Conservation (phyloP, 2,113 vertebrate species). For the Dicrurus megarhynchus region DNA sequence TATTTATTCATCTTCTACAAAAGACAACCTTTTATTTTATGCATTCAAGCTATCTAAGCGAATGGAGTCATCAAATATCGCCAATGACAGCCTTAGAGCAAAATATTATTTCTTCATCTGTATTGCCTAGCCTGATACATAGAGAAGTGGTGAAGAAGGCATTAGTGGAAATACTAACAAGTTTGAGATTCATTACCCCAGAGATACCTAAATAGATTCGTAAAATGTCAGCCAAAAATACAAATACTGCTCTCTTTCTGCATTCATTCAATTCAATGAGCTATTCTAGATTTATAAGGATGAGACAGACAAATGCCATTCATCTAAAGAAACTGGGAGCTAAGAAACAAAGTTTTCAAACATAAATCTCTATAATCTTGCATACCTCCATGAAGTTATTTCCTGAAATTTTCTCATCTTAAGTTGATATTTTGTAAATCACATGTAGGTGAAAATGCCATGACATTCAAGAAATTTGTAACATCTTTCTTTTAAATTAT, state of each 20-base stretch:
- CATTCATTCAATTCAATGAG: not conserved
- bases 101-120: not conserved
- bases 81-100: not conserved
- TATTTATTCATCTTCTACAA: not conserved
- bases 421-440: not conserved
- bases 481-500: not conserved
- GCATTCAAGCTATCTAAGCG: not conserved
- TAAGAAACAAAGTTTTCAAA: not conserved
- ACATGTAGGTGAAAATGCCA: not conserved
- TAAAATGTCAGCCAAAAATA: not conserved
- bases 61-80: not conserved
- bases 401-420: not conserved
- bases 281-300: not conserved
- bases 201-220: not conserved
- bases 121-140: not conserved
- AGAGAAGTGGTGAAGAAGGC: not conserved
- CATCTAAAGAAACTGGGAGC: not conserved
- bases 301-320: not conserved
- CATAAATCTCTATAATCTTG: not conserved
- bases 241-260: not conserved
- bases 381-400: not conserved
- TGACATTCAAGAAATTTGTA: not conserved
- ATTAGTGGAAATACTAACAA: not conserved
- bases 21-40: not conserved
- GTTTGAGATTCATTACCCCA: not conserved